These are phyloP conservation scores for Heteronetta atricapilla DNA, from an alignment of 2,113 vertebrate genomes.

Conservation along the genomic window DNA sequence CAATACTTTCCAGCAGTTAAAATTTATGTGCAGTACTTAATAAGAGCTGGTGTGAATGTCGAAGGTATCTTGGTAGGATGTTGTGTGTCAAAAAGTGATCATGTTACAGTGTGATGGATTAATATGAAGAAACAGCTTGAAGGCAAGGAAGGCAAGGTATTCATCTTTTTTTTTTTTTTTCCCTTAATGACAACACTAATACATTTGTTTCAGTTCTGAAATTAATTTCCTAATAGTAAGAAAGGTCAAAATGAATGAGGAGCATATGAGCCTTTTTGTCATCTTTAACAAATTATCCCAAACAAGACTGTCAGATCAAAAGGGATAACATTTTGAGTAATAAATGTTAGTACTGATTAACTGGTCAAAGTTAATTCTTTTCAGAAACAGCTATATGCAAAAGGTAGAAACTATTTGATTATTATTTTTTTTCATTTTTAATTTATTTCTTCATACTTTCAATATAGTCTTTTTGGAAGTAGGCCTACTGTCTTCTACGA, in stretches of 20 bases:
- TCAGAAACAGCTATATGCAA: constrained; percentile 78
- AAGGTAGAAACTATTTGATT: constrained; percentile 63
- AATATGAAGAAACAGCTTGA: constrained; percentile 80
- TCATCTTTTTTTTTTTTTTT: constrained; percentile 75
- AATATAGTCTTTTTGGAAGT: not conserved
- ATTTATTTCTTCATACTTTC: not conserved
- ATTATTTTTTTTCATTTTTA: constrained; percentile 77
- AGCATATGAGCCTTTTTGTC: constrained; percentile 89
- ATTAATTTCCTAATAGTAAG: constrained; percentile 97
- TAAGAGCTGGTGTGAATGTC: constrained; percentile 59
- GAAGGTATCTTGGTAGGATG: constrained; percentile 71
- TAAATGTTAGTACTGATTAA: constrained; percentile 89
- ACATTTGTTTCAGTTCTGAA: constrained; percentile 93
- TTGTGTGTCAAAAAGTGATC: constrained; percentile 73
- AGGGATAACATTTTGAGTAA: constrained; percentile 85
- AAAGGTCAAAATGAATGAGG: constrained; percentile 93
- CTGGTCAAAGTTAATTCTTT: constrained; percentile 90
- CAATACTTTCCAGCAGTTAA: constrained; percentile 32
- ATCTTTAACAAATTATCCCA: constrained; percentile 95
- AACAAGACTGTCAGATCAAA: constrained; percentile 91
- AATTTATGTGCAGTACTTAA: constrained; percentile 71
- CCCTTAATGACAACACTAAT: constrained; percentile 87
- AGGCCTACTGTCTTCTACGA: not conserved
- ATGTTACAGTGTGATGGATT: constrained; percentile 78
- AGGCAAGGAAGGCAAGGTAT: constrained; percentile 88